A percentile compares a stretch with the other conserved stretches of the same genome.
Conservation (phyloP, 2,888 invertebrate genomes). For the Hipparchia semele region DNA sequence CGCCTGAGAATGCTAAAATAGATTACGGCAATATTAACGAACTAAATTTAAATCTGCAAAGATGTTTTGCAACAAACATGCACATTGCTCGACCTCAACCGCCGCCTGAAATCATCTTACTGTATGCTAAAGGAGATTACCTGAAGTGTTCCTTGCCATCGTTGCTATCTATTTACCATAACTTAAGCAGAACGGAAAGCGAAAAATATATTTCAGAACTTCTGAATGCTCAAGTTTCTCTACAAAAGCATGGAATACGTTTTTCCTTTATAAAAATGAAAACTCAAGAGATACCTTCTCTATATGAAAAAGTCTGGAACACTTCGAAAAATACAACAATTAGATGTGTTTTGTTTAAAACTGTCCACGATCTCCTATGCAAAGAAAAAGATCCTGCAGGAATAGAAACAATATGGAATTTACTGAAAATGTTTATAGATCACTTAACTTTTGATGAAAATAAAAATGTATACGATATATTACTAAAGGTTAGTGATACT, state of each 20-base stretch:
- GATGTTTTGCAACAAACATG: conserved; percentile 65
- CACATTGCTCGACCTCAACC: conserved; percentile 64
- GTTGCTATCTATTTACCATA: conserved; percentile 60
- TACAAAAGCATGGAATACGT: conserved; percentile 68
- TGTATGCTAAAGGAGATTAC: conserved; percentile 67
- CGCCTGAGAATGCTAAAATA: conserved; percentile 58
- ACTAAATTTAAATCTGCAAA: conserved; percentile 55
- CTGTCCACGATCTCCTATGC: conserved; percentile 54
- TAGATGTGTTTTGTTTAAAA: conserved; percentile 59
- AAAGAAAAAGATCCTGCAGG: conserved; percentile 52
- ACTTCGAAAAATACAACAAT: conserved; percentile 60
- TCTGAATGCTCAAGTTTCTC: conserved; percentile 57
- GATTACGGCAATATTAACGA: conserved; percentile 59
- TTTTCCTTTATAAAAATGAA: conserved; percentile 56
- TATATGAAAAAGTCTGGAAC: conserved; percentile 58
- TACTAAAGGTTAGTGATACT: conserved; percentile 49
- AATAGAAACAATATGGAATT: conserved; percentile 51
- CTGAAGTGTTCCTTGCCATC: conserved; percentile 64
- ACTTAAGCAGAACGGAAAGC: conserved; percentile 50
- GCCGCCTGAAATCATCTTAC: conserved; percentile 53
- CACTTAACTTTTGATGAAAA: conserved; percentile 61
- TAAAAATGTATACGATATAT: conserved; percentile 55
- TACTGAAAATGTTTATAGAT: conserved; percentile 59
- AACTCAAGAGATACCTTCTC: conserved; percentile 49
- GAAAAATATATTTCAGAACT: conserved; percentile 53